These are phyloP conservation scores for Clupea harengus DNA, from an alignment of 2,113 vertebrate species.

Conservation along the genomic window DNA sequence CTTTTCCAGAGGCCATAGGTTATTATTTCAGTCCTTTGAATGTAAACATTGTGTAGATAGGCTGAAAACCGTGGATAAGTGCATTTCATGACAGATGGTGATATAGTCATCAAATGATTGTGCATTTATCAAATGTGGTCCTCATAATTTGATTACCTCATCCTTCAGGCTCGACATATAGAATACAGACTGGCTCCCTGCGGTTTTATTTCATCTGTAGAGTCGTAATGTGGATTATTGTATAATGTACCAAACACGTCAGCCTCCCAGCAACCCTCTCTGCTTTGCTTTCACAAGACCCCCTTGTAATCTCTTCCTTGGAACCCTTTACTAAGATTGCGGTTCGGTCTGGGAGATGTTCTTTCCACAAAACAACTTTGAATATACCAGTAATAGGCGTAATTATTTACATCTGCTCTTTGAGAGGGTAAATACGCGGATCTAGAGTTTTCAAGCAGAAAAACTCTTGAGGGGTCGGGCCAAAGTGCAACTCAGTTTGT, in stretches of 20 bases:
- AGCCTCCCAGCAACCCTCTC: neutral
- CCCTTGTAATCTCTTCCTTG: neutral
- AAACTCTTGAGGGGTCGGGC: slow-evolving; percentile 20
- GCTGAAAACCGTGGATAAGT: too few relatives aligned
- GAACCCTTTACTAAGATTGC: neutral
- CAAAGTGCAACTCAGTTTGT: slow-evolving; percentile 29
- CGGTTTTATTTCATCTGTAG: neutral
- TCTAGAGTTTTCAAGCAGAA: neutral
- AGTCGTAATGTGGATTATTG: neutral
- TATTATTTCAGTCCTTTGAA: too few relatives aligned
- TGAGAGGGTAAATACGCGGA: neutral
- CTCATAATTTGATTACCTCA: neutral
- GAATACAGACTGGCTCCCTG: neutral
- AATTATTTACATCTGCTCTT: neutral
- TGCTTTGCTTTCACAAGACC: neutral
- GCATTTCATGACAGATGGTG: too few relatives aligned
- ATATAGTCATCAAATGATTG: too few relatives aligned
- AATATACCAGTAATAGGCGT: neutral
- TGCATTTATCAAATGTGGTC: neutral
- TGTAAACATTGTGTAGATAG: too few relatives aligned
- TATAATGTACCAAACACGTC: neutral
- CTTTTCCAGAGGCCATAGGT: too few relatives aligned
- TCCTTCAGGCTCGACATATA: neutral
- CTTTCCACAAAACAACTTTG: neutral
- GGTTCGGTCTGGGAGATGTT: neutral